A percentile compares a stretch with the other conserved stretches of the same genome.
Evolutionary conservation across 2,113 vertebrate species (phyloP).

Genomic region (Thinocorus orbignyianus): DNA sequence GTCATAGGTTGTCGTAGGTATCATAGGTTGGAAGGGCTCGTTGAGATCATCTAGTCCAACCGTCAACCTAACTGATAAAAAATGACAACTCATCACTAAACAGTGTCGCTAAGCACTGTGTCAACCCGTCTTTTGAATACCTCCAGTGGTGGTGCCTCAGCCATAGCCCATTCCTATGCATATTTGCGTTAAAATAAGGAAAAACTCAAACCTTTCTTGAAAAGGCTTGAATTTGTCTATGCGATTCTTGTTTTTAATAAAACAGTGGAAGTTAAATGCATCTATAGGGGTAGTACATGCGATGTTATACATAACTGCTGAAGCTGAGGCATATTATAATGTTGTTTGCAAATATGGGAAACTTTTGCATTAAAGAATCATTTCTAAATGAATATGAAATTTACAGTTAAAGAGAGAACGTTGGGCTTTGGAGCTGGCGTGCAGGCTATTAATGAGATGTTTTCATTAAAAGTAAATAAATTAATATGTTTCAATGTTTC

Average conservation of each 20-base stretch:
- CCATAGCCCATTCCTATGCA: too few relatives aligned
- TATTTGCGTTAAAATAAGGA: not conserved
- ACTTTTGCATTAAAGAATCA: not conserved
- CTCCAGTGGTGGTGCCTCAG: too few relatives aligned
- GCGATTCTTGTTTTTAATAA: not conserved
- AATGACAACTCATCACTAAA: too few relatives aligned
- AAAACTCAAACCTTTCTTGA: not conserved
- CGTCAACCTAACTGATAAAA: too few relatives aligned
- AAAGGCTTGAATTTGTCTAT: not conserved
- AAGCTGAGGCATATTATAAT: not conserved
- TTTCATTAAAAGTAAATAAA: not conserved
- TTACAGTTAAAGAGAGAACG: not conserved
- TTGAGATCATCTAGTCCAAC: too few relatives aligned
- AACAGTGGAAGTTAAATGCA: not conserved
- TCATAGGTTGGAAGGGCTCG: too few relatives aligned
- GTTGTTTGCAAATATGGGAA: not conserved
- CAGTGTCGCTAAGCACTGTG: too few relatives aligned
- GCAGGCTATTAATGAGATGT: not conserved
- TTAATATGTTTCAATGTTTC: not conserved
- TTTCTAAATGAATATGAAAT: not conserved
- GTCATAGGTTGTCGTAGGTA: too few relatives aligned
- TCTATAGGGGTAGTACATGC: not conserved
- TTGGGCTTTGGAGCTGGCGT: not conserved
- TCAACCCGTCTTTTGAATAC: too few relatives aligned
- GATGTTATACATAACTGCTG: not conserved